Base-by-base conservation (phyloP, 1,140 invertebrate species). In the Bombus confusus region DNA sequence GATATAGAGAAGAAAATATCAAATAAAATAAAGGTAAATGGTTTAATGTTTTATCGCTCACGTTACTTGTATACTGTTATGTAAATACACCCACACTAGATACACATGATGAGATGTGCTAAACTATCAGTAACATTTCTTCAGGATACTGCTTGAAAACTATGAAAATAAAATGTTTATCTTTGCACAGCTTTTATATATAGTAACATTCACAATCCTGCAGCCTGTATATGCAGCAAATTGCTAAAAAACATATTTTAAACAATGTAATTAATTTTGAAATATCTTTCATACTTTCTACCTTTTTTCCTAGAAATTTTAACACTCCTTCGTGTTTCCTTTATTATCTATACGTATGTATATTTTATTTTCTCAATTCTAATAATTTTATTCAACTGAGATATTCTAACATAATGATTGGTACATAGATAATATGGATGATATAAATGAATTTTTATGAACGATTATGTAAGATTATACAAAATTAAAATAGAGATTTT, bases 21-120 rank as follows among this genome's bases (percentile, higher is more conserved):
- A 57, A 18, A 31, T 72, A 72, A 62, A 39, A 39, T 34, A 41
- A 47, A 62, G 25, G 34, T 76, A 76, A 76, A 76, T 75, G 31
- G 25, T 52, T 76, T n/a, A 25, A 57, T 59, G 3, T 76, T 75
- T 75, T 52, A 57, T 18, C 12, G 8, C 59, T 59, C 34, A 8
- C 28, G 18, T 37, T 76, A 76, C 37, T 15, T 57, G 28, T 57
- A 75, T 15, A 5, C 12, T 34, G 25, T 34, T 57, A 28, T 52
- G 34, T 57, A 72, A 6, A 43, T 8, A n/a, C 10, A 72, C n/a
- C 22, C 4, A 43, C 22, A 9, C 5, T 43, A 41, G 18, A 52
- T 52, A 52, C 18, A 52, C 47, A 52, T 3, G 47, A 52, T 52
- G 18, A 52, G 5, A 52, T 52, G 8, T 52, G 47, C 18, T 22